These are phyloP conservation scores for Ctenopoma kingsleyae DNA, from an alignment of 2,797 vertebrate species.

Conservation along the genomic window DNA sequence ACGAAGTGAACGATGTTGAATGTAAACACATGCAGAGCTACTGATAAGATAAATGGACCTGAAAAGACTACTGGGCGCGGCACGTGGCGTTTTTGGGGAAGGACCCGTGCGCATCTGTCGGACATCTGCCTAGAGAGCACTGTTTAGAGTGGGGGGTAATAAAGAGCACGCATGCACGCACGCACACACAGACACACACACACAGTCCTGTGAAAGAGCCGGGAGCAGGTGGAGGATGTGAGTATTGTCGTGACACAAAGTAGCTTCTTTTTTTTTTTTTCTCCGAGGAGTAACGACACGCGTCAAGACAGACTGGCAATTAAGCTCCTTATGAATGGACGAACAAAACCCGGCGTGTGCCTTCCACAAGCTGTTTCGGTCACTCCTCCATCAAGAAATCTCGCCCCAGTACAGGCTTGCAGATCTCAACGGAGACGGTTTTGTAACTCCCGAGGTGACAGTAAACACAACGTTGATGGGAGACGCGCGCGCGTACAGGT, in stretches of 20 bases:
- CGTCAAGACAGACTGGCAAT: constrained; percentile 66
- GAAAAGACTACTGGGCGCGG: constrained; percentile 10
- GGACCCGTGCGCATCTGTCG: constrained; percentile 56
- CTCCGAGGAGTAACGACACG: constrained; percentile 67
- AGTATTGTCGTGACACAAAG: constrained; percentile 59
- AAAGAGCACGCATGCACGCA: constrained; percentile 16
- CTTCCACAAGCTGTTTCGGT: constrained; percentile 51
- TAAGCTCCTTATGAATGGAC: constrained; percentile 55
- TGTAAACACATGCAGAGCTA: constrained; percentile 21
- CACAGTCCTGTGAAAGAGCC: constrained; percentile 31
- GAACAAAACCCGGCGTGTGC: constrained; percentile 74
- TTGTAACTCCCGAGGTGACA: constrained; percentile 4
- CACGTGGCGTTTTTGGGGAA: constrained; percentile 52
- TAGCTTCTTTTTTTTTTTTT: constrained; percentile 21
- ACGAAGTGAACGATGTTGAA: constrained; percentile 24
- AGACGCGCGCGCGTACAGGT: constrained; percentile 26
- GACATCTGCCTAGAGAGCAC: constrained; percentile 55
- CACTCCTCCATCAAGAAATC: constrained; percentile 17
- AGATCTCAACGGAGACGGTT: background rate
- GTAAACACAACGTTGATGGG: constrained; percentile 38
- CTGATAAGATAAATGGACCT: constrained; percentile 44
- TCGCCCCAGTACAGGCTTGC: background rate
- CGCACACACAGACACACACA: background rate
- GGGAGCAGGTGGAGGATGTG: constrained; percentile 77
- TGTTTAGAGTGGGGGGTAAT: constrained; percentile 25